A percentile compares a stretch with the other conserved stretches of the same genome.
These are phyloP conservation scores for Melanocharis versteri DNA, from an alignment of 2,113 vertebrate species.

Conservation along the genomic window DNA sequence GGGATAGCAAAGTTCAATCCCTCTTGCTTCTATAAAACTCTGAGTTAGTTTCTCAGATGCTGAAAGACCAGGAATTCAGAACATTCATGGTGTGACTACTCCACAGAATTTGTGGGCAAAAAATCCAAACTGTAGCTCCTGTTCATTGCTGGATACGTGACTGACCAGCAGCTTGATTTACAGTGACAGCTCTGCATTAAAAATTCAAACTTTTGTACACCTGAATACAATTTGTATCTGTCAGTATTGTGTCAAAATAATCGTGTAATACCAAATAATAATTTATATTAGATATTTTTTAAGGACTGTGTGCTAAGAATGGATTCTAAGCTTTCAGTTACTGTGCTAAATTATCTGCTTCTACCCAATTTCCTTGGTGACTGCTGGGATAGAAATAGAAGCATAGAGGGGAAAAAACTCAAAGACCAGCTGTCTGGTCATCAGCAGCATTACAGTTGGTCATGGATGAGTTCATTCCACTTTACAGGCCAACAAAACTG, in stretches of 20 bases:
- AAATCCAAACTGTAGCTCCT: neutral
- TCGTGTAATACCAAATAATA: neutral
- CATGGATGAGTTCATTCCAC: neutral
- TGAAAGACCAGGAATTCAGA: neutral
- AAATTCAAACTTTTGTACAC: neutral
- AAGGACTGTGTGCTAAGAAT: neutral
- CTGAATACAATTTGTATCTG: neutral
- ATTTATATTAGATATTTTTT: neutral
- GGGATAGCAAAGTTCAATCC: neutral
- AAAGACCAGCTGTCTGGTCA: neutral
- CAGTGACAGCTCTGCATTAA: neutral
- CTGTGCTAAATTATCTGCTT: neutral
- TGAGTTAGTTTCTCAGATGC: neutral
- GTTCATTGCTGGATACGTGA: accelerated
- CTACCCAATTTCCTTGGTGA: neutral
- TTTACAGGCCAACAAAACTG: neutral
- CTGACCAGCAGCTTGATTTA: neutral
- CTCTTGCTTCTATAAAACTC: neutral
- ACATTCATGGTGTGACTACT: neutral
- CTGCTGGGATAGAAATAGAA: neutral
- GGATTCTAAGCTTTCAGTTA: neutral
- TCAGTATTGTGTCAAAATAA: neutral
- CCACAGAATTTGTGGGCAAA: neutral
- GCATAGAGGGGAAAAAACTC: neutral
- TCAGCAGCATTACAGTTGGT: neutral